These are phyloP conservation scores for Percopsis omiscomaycus DNA, from an alignment of 2,797 vertebrate species.

Conservation along the genomic window DNA sequence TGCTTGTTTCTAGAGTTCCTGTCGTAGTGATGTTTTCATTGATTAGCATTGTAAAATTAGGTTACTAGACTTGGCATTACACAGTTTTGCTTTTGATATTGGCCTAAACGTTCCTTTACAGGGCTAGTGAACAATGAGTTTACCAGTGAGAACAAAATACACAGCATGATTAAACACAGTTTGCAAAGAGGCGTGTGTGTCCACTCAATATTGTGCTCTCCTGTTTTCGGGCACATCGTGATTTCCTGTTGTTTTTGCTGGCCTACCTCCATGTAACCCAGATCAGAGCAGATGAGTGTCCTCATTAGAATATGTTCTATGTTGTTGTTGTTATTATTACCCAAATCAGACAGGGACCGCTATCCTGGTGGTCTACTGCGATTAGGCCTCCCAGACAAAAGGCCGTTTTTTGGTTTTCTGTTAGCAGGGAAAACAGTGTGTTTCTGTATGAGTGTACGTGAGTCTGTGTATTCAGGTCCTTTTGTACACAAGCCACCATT, in stretches of 20 bases:
- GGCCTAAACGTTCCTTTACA: too few relatives aligned
- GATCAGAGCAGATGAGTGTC: neutral
- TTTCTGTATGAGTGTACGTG: constrained; percentile 41
- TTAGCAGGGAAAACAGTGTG: constrained; percentile 18
- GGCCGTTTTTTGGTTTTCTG: constrained; percentile 22
- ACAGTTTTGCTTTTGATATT: too few relatives aligned
- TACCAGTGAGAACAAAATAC: too few relatives aligned
- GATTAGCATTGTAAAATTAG: too few relatives aligned
- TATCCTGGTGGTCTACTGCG: constrained; percentile 15
- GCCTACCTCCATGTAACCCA: neutral
- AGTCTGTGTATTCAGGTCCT: constrained; percentile 25
- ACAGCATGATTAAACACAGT: too few relatives aligned
- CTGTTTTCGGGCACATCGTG: neutral
- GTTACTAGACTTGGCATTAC: too few relatives aligned
- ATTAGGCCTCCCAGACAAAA: constrained; percentile 41
- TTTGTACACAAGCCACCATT: constrained; percentile 36
- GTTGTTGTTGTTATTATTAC: constrained; percentile 7
- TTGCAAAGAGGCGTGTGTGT: too few relatives aligned
- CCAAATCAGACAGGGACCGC: constrained; percentile 12
- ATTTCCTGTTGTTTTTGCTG: neutral
- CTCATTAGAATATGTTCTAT: neutral
- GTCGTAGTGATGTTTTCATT: too few relatives aligned
- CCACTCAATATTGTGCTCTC: neutral
- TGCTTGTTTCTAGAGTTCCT: too few relatives aligned
- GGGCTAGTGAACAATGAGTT: too few relatives aligned